Percentiles rank a stretch among this genome's conserved stretches.
Evolutionary conservation across 2,113 vertebrate genomes (phyloP).

Genomic region (Hemibagrus wyckioides): DNA sequence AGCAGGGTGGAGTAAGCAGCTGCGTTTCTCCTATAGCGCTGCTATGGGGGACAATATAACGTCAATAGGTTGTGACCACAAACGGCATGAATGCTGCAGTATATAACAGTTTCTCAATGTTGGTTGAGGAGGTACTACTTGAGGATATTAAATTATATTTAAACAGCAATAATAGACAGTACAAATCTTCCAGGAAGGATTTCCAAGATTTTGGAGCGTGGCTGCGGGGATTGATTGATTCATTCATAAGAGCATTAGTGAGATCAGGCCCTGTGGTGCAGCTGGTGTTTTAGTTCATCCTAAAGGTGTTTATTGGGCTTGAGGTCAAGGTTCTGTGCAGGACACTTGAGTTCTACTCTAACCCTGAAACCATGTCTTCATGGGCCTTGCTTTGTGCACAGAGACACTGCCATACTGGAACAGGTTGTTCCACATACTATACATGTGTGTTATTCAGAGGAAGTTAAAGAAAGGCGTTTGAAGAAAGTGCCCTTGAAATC

Average conservation of each 20-base stretch:
- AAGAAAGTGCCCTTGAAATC: constrained; percentile 31
- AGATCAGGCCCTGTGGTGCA: neutral
- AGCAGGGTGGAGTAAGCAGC: neutral
- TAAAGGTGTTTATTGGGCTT: neutral
- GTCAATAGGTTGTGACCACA: constrained; percentile 4
- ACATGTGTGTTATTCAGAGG: constrained; percentile 25
- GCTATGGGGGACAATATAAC: neutral
- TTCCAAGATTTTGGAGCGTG: too few species aligned
- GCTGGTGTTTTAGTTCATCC: neutral
- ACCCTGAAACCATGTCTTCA: neutral
- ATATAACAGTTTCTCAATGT: neutral
- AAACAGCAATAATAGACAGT: neutral
- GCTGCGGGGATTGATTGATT: neutral
- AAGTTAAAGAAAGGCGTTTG: constrained; percentile 19
- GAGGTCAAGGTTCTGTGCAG: neutral
- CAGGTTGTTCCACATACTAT: neutral
- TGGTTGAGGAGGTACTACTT: neutral
- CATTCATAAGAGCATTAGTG: neutral
- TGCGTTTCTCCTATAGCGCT: neutral
- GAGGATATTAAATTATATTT: neutral
- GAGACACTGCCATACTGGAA: neutral
- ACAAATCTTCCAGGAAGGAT: neutral
- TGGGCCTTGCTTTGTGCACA: neutral
- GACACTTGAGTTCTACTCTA: neutral
- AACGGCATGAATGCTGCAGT: neutral